Evolutionary conservation across 1,140 invertebrate genomes (phyloP).

Genomic region (Drosophila leontia): DNA sequence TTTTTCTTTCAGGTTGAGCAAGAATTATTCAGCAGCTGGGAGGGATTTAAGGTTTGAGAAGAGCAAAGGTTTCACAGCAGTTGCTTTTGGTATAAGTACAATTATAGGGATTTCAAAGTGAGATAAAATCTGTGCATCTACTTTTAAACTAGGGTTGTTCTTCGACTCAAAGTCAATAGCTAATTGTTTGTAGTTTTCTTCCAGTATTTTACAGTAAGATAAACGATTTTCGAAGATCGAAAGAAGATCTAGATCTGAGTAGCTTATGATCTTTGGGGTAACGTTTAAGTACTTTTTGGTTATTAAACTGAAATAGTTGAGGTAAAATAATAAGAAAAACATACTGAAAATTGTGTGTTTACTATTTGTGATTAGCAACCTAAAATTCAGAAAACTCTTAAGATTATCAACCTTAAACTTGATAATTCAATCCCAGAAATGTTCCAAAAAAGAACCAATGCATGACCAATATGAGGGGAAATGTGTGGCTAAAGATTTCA

Average conservation of each 20-base stretch:
- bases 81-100: background rate
- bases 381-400: too few relatives aligned
- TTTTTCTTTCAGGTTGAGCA: constrained; percentile 5
- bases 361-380: too few relatives aligned
- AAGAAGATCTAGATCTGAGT: background rate
- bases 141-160: background rate
- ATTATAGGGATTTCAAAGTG: background rate
- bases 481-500: constrained; percentile 26
- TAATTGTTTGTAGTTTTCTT: background rate
- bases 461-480: constrained; percentile 19
- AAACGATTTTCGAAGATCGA: background rate
- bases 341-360: too few relatives aligned
- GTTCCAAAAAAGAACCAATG: background rate
- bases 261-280: background rate
- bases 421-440: constrained; percentile 19
- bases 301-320: background rate
- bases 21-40: background rate
- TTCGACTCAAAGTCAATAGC: background rate
- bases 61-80: background rate
- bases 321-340: background rate
- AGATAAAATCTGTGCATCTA: background rate
- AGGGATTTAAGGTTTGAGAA: background rate
- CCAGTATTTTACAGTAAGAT: background rate
- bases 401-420: background rate
- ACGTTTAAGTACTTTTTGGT: background rate